Evolutionary conservation across 2,888 invertebrate species (phyloP).

Genomic region (Orthosia gracilis): DNA sequence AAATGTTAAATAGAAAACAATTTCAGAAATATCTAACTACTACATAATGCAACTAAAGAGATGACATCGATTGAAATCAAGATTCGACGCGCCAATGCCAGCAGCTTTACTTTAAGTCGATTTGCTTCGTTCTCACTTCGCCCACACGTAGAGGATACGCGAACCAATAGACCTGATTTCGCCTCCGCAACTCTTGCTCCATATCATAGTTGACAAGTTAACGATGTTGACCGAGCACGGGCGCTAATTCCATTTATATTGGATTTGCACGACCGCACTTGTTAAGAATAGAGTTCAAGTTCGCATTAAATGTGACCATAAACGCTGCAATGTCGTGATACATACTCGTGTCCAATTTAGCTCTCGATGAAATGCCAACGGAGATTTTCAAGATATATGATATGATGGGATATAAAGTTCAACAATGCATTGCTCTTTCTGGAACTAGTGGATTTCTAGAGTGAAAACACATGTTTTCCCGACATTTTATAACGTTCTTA

Average conservation of each 20-base stretch:
- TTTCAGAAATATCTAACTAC: constrained; percentile 17
- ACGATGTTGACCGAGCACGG: constrained; percentile 61
- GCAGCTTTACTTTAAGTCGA: constrained; percentile 62
- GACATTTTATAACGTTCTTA: constrained; percentile 20
- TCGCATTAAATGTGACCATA: constrained; percentile 50
- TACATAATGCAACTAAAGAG: constrained; percentile 52
- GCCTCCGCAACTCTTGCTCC: constrained; percentile 67
- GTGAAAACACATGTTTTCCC: not conserved
- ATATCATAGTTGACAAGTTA: constrained; percentile 68
- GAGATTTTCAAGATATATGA: constrained; percentile 21
- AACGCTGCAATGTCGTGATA: constrained; percentile 46
- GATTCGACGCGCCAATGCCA: constrained; percentile 65
- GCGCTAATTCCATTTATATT: constrained; percentile 70
- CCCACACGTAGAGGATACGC: constrained; percentile 65
- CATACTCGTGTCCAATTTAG: constrained; percentile 40
- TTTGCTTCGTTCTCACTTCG: constrained; percentile 66
- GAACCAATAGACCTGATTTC: constrained; percentile 63
- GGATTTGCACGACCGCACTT: constrained; percentile 68
- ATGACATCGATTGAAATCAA: constrained; percentile 56
- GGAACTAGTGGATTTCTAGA: constrained; percentile 5
- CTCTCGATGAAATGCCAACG: constrained; percentile 23
- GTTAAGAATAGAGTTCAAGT: constrained; percentile 61
- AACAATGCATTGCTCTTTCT: constrained; percentile 2
- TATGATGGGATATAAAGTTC: constrained; percentile 9
- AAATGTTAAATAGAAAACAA: not conserved